phyloP scores from a whole-genome alignment of 2,888 invertebrate species.

The Hoplodrina ambigua region DNA sequence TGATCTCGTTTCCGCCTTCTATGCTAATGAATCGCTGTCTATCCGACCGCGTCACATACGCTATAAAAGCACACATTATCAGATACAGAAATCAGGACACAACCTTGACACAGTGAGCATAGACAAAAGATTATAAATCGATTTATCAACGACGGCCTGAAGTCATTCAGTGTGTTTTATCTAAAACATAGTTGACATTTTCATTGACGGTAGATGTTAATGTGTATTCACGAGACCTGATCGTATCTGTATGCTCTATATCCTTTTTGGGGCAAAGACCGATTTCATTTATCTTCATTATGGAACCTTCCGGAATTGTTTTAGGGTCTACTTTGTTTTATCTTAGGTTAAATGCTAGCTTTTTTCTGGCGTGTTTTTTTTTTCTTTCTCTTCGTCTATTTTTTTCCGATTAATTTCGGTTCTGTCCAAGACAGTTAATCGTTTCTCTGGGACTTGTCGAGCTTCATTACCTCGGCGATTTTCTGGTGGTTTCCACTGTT shows the following conservation, averaged over 20 bases:
- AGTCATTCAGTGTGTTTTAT: constrained; percentile 45
- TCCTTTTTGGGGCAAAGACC: background rate
- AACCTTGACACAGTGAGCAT: constrained; percentile 63
- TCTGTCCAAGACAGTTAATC: too few relatives aligned
- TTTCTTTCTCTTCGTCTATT: too few relatives aligned
- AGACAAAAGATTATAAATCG: constrained; percentile 60
- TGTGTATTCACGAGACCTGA: constrained; percentile 13
- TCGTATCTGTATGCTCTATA: background rate
- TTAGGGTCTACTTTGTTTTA: background rate
- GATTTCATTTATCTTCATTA: background rate
- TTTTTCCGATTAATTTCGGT: too few relatives aligned
- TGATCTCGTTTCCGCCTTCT: constrained; percentile 14
- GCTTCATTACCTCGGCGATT: too few relatives aligned
- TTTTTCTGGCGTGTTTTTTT: too few relatives aligned
- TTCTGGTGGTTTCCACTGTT: too few relatives aligned
- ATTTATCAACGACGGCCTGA: constrained; percentile 62
- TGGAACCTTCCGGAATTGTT: background rate
- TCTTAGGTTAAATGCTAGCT: too few relatives aligned
- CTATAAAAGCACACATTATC: constrained; percentile 50
- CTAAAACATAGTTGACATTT: constrained; percentile 31
- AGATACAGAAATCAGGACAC: constrained; percentile 59
- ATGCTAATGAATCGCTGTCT: constrained; percentile 32
- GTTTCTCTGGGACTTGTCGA: too few relatives aligned
- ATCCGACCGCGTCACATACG: constrained; percentile 9
- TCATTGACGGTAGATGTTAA: constrained; percentile 27